Base-by-base conservation (phyloP, 2,888 invertebrate genomes). In the Tenthredo amoena region DNA sequence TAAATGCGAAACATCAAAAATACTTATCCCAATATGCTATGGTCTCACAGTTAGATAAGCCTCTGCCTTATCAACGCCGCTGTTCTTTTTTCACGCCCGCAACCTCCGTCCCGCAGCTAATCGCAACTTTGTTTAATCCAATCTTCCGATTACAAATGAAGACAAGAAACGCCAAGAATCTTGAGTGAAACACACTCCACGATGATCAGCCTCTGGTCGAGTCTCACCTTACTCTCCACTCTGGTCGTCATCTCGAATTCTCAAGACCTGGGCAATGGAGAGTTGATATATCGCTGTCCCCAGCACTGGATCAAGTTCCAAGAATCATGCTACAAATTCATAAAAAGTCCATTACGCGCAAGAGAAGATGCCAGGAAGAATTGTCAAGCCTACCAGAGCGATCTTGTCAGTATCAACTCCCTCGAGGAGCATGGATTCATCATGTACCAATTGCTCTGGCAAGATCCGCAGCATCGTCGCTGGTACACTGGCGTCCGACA, bases 401-500 rank as follows among this genome's bases (percentile, higher is more conserved):
- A 98, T 91, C 94, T 99, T 84, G 94, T 97, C 0, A 96, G 97
- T 87, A 95, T 99, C 7, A 97, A 97, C 91, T 96, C 95, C 85
- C 94, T 96, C 5, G 98, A 98, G 86, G 99, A 99, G 92, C 98
- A 99, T 94, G 96, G 97, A 0, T 99, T 98, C 91, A 95, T 99
- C 65, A 95, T 98, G 9, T 96, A 97, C 87, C 96, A 97, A 91
- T 94, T 99, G n/a, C 96, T 97, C 90, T 94, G 95, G 90, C 95
- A 97, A 90, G 98, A 99, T 94, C 97, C 98, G 18, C 97, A 97
- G 88, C 98, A 97, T 92, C 95, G 97, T 86, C 95, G 96, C 6
- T 99, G 98, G 97, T 98, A 97, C 92, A 96, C 97, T 37, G 97
- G 98, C 76, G 97, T 97, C 0, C 96, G 96, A 85, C 97, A 97